These are phyloP conservation scores for Malurus elegans DNA, from an alignment of 2,113 vertebrate species.

Conservation along the genomic window DNA sequence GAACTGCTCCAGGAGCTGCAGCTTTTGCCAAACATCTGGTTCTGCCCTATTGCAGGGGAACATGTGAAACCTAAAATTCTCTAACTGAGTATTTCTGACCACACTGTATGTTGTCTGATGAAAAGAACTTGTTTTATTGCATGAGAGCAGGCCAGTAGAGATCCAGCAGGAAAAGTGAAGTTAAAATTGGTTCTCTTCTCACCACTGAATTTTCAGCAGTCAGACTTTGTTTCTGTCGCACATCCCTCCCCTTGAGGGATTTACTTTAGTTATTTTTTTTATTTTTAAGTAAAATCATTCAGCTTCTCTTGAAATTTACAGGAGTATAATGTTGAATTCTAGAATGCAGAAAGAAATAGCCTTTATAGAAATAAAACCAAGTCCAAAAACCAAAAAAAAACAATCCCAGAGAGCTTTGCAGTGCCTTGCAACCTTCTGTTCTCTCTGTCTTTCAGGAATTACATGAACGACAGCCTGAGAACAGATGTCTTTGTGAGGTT, in stretches of 20 bases:
- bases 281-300: not conserved
- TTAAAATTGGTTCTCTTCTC: constrained; percentile 82
- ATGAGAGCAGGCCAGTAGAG: constrained; percentile 73
- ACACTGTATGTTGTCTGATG: constrained; percentile 45
- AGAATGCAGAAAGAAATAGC: constrained; percentile 37
- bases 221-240: constrained; percentile 6
- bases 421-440: not conserved
- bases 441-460: constrained; percentile 78
- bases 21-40: not conserved
- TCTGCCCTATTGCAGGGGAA: constrained; percentile 59
- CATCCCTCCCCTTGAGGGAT: constrained; percentile 31
- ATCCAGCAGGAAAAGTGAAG: constrained; percentile 68
- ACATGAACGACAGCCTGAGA: constrained; percentile 88
- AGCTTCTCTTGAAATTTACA: constrained; percentile 38
- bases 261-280: not conserved
- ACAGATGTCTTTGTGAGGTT: constrained; percentile 86
- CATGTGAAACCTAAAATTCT: constrained; percentile 63
- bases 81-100: constrained; percentile 33
- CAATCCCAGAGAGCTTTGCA: not conserved
- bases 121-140: constrained; percentile 56
- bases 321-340: constrained; percentile 12
- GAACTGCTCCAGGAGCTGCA: not conserved
- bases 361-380: not conserved
- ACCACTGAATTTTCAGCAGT: constrained; percentile 62
- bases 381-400: not conserved